Evolutionary conservation across 2,113 vertebrate species (phyloP), one percentile per base, ranked within the genome.

Genomic region (Lophotis ruficrista): DNA sequence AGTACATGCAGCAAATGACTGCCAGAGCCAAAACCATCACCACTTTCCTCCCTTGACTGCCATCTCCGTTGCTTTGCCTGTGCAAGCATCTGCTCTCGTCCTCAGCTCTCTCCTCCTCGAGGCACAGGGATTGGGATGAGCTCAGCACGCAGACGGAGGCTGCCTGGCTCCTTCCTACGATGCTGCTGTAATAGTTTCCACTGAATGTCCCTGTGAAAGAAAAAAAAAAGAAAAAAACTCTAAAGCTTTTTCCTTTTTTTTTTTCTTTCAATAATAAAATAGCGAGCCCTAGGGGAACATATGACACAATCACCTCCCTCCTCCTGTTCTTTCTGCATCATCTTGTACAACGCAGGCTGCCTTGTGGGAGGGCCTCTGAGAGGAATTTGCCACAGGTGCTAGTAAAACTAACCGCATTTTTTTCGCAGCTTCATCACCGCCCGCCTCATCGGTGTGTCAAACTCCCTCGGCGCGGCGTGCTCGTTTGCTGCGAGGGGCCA

Each of bases 301-400:
- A 84, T 96, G 94, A 96, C 83, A 92, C 94, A 84, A 12, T 8
- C 70, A 71, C 12, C 69, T 94, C 83, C 88, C 65, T 95, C 93
- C 90, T 88, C 51, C 30, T 88, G 83, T 6, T 81, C 85, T 31
- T 48, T 60, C 48, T 90, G 76, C 87, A 83, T 68, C 80, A 57
- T 6, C 51, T 51, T 43, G 51, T 38, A 31, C 66, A 72, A 4
- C 50, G n/a, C 50, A 43, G 2, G 0, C 50, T 77, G 78, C 20
- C 43, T 84, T 73, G 89, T 94, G 87, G 96, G 95, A 97, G 94
- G 87, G 45, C 30, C 76, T 91, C 81, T 81, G 89, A 92, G 76
- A 75, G 51, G 84, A 95, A 95, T 77, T 90, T 89, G 94, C 70
- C 66, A 30, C 71, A 90, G 76, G 86, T 94, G 89, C 91, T 83